These are phyloP conservation scores for Tychaedon coryphoeus DNA, from an alignment of 2,113 vertebrate species.

Conservation along the genomic window DNA sequence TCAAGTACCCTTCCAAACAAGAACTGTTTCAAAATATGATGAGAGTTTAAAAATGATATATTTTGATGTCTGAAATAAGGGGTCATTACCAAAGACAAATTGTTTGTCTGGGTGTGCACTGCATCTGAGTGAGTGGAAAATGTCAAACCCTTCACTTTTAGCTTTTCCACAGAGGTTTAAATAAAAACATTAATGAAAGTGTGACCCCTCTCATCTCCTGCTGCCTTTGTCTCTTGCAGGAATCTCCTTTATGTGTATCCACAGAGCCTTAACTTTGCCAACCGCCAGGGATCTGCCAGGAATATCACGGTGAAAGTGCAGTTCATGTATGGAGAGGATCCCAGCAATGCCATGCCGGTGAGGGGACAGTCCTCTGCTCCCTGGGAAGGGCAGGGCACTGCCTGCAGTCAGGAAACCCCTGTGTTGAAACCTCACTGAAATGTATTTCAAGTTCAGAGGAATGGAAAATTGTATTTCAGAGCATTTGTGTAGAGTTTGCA, in stretches of 20 bases:
- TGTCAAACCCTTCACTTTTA: neutral
- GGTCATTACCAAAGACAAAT: neutral
- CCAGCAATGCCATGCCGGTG: constrained; percentile 95
- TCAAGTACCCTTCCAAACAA: neutral
- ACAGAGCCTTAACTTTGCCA: constrained; percentile 98
- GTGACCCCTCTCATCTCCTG: neutral
- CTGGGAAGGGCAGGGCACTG: neutral
- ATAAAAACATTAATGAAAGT: neutral
- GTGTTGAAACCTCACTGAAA: neutral
- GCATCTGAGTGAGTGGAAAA: neutral
- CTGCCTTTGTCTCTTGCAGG: constrained; percentile 72
- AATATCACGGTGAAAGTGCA: constrained; percentile 99
- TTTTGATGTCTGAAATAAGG: neutral
- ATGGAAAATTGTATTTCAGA: neutral
- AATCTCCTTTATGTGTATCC: constrained; percentile 96
- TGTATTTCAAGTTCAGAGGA: neutral
- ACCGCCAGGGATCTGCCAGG: constrained; percentile 95
- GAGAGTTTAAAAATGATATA: neutral
- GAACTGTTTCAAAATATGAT: neutral
- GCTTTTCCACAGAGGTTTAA: neutral
- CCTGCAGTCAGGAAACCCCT: neutral
- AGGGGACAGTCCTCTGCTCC: constrained; percentile 12
- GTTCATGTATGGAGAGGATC: constrained; percentile 97
- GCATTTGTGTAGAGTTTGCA: neutral
- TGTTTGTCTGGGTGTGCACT: neutral